Evolutionary conservation across 1,140 invertebrate species (phyloP).

Genomic region (Sycophila sp.): DNA sequence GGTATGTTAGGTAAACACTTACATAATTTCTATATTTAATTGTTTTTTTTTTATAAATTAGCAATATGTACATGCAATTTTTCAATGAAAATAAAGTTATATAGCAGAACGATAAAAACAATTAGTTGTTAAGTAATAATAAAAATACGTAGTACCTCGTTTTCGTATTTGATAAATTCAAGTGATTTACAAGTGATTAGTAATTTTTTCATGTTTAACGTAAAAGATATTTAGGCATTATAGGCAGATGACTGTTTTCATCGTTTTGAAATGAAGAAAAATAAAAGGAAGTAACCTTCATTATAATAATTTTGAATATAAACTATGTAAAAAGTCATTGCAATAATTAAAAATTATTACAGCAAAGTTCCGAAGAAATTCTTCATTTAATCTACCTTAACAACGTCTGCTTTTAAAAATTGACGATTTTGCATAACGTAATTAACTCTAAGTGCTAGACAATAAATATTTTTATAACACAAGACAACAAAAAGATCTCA

Average conservation of each 20-base stretch:
- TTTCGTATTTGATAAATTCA: too few species aligned
- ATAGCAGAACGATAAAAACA: background rate
- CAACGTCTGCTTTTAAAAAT: too few species aligned
- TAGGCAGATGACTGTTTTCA: constrained; percentile 2
- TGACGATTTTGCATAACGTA: background rate
- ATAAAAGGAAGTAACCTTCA: constrained; percentile 6
- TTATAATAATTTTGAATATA: background rate
- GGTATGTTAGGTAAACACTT: background rate
- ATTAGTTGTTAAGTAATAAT: background rate
- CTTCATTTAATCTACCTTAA: too few species aligned
- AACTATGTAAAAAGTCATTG: constrained; percentile 7
- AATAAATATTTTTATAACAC: constrained; percentile 27
- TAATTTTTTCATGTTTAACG: background rate
- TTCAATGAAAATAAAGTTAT: background rate
- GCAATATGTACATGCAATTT: background rate
- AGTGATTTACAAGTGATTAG: too few species aligned
- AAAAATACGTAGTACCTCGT: too few species aligned
- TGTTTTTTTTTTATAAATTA: background rate
- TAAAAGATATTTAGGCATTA: too few species aligned
- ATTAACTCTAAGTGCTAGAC: background rate
- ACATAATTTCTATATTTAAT: background rate
- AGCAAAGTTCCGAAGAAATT: too few species aligned
- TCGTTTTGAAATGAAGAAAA: background rate
- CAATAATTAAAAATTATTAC: constrained; percentile 26
- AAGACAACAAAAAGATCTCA: background rate